Evolutionary conservation across 2,797 vertebrate species (phyloP).

Genomic region (Urosaurus nigricauda): DNA sequence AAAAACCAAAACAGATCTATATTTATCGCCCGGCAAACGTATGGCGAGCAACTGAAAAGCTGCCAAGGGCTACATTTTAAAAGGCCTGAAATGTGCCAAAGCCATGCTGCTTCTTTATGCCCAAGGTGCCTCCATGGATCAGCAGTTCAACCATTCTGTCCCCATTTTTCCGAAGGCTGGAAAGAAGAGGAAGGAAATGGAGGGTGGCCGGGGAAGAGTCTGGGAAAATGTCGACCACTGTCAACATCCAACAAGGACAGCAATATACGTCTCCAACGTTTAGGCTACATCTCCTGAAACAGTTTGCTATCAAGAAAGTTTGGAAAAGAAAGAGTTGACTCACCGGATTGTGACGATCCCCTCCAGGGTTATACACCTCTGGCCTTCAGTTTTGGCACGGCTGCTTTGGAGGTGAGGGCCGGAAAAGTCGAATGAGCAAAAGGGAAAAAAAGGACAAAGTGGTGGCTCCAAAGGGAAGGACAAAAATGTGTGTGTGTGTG

Average conservation of each 20-base stretch:
- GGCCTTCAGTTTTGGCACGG: constrained; percentile 59
- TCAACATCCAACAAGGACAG: neutral
- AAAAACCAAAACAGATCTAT: too few relatives aligned
- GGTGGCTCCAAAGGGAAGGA: constrained; percentile 24
- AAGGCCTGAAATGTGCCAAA: constrained; percentile 34
- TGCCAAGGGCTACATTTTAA: constrained; percentile 58
- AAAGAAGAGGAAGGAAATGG: constrained; percentile 25
- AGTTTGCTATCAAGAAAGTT: constrained; percentile 53
- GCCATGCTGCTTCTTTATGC: too few relatives aligned
- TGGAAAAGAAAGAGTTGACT: constrained; percentile 55
- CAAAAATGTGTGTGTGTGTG: neutral
- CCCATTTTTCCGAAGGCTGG: neutral
- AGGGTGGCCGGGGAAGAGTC: neutral
- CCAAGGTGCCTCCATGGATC: constrained; percentile 33
- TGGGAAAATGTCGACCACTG: neutral
- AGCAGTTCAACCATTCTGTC: constrained; percentile 40
- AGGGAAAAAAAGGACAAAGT: constrained; percentile 42
- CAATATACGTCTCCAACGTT: constrained; percentile 38
- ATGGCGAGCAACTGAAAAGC: constrained; percentile 31
- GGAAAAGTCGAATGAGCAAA: constrained; percentile 54
- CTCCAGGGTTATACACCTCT: constrained; percentile 53
- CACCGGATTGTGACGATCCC: constrained; percentile 39
- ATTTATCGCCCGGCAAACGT: too few relatives aligned
- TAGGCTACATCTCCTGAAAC: constrained; percentile 52
- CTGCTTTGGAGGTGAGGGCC: constrained; percentile 19